phyloP scores from a whole-genome alignment of 2,888 invertebrate species.

The Pomacea canaliculata region DNA sequence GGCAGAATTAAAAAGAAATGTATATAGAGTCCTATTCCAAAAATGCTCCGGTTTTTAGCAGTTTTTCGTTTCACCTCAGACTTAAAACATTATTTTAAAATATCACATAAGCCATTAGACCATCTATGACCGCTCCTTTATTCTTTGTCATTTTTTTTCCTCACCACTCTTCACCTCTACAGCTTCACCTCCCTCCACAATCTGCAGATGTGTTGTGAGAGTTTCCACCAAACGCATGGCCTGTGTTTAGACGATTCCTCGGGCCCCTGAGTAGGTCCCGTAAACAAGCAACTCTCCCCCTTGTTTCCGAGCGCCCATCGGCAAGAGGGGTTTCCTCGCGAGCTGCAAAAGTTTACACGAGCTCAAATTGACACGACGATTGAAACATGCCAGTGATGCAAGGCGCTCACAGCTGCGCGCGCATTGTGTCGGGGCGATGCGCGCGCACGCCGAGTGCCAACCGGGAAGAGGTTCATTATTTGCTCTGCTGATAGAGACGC shows the following conservation, averaged over 20 bases:
- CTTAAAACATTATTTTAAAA: no score
- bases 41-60: no score
- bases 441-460: no score
- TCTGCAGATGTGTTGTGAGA: no score
- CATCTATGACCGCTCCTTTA: no score
- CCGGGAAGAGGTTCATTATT: background rate
- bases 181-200: no score
- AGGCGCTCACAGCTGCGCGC: background rate
- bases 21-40: no score
- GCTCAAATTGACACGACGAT: slow-evolving; percentile 26
- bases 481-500: background rate
- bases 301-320: background rate
- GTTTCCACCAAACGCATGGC: background rate
- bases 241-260: slow-evolving; percentile 11
- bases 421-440: background rate
- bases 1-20: no score
- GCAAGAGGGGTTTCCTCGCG: background rate
- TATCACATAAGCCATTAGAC: no score
- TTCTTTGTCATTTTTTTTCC: no score
- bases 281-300: slow-evolving; percentile 11
- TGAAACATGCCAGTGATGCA: slow-evolving; percentile 17
- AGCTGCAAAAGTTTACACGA: slow-evolving; percentile 20
- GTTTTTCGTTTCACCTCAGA: no score
- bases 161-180: no score
- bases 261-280: background rate